Evolutionary conservation across 2,888 invertebrate genomes (phyloP).

Genomic region (Rotaria sp.): DNA sequence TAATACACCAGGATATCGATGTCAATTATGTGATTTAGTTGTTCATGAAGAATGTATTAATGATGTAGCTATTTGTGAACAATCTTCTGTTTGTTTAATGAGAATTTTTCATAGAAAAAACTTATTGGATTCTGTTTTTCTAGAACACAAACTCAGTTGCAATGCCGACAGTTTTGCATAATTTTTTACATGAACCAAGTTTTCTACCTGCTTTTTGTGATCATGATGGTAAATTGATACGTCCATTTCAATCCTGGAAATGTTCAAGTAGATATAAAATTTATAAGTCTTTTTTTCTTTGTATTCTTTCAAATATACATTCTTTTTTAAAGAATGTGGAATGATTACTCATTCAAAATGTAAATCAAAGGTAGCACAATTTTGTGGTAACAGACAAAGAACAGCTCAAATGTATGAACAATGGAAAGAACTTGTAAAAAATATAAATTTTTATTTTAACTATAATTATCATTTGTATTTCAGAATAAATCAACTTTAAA

Average conservation of each 20-base stretch:
- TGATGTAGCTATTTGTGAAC: not conserved
- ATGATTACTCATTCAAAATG: not conserved
- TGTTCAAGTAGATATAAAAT: not conserved
- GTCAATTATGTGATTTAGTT: not conserved
- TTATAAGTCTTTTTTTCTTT: not conserved
- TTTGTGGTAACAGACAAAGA: not conserved
- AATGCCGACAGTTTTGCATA: not conserved
- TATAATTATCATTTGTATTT: not conserved
- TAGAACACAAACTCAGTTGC: not conserved
- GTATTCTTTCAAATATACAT: not conserved
- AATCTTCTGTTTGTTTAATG: not conserved
- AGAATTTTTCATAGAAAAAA: not conserved
- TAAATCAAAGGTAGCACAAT: not conserved
- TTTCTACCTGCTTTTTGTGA: not conserved
- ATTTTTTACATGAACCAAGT: not conserved
- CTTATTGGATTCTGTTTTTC: not conserved
- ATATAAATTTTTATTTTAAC: not conserved
- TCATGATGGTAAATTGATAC: conserved; percentile 9
- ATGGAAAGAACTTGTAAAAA: not conserved
- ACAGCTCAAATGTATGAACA: not conserved
- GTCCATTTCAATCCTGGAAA: not conserved
- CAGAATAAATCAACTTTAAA: not conserved
- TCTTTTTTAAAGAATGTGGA: not conserved
- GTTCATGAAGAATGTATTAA: not conserved
- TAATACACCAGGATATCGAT: not conserved